These are phyloP conservation scores for Dyspetes luteomarginatus DNA, from an alignment of 2,888 invertebrate genomes.

Conservation along the genomic window DNA sequence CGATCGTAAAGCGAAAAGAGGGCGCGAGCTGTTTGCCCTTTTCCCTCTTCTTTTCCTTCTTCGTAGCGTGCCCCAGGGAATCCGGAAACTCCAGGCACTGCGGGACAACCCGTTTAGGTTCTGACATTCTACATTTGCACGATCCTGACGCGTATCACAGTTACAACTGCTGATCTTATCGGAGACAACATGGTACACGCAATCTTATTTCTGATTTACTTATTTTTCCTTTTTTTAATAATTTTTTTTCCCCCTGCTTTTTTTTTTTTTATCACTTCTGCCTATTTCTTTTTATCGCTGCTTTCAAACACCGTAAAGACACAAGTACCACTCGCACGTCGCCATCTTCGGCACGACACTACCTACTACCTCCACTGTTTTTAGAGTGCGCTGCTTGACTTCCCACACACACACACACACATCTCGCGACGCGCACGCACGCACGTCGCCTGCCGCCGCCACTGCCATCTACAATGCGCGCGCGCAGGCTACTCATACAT, in stretches of 20 bases:
- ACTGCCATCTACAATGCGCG: background rate
- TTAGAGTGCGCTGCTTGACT: constrained; percentile 78
- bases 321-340: constrained; percentile 77
- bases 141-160: constrained; percentile 77
- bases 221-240: constrained; percentile 16
- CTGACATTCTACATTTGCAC: constrained; percentile 88
- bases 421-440: background rate
- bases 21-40: constrained; percentile 85
- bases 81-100: constrained; percentile 86
- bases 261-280: background rate
- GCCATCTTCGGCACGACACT: constrained; percentile 79
- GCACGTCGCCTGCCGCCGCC: too few species aligned
- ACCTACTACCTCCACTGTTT: constrained; percentile 74
- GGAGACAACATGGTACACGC: constrained; percentile 76
- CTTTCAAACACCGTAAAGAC: constrained; percentile 72
- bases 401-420: constrained; percentile 30
- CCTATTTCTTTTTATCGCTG: constrained; percentile 5
- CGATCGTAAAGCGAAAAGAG: constrained; percentile 91
- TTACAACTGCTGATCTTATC: constrained; percentile 76
- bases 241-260: background rate
- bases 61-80: constrained; percentile 84
- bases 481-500: background rate
- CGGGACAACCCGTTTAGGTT: constrained; percentile 89
- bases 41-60: constrained; percentile 88
- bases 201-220: constrained; percentile 25